phyloP scores from a whole-genome alignment of 2,113 vertebrate genomes.

The Malaclemys terrapin region DNA sequence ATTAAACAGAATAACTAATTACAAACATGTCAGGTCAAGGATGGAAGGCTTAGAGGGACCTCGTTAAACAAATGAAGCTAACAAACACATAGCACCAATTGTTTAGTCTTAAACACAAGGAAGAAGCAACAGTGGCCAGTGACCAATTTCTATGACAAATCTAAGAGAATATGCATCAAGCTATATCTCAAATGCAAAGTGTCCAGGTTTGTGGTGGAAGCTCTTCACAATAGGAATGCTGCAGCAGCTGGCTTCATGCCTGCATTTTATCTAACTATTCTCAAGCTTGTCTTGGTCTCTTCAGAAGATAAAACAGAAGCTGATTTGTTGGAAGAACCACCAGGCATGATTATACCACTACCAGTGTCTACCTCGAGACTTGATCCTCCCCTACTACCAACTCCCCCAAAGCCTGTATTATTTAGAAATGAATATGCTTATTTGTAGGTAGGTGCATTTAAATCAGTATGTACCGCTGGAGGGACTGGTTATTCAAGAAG shows the following conservation, averaged over 20 bases:
- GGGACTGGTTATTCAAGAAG: slow-evolving; percentile 3
- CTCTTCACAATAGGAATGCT: background rate
- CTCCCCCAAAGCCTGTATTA: background rate
- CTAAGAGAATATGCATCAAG: background rate
- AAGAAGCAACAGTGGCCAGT: background rate
- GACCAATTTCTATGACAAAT: slow-evolving; percentile 1
- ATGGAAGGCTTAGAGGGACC: slow-evolving; percentile 43
- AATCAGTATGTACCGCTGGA: background rate
- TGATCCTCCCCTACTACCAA: slow-evolving; percentile 33
- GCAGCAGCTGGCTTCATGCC: slow-evolving; percentile 29
- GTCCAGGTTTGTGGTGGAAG: background rate
- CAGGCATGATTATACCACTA: background rate
- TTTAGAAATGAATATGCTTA: slow-evolving; percentile 51
- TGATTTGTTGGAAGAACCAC: slow-evolving; percentile 22
- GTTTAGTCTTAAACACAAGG: background rate
- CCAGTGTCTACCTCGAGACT: background rate
- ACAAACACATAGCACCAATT: slow-evolving; percentile 12
- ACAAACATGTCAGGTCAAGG: slow-evolving; percentile 24
- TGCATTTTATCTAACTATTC: slow-evolving; percentile 29
- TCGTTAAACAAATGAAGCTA: slow-evolving; percentile 1
- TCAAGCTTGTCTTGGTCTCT: slow-evolving; percentile 42
- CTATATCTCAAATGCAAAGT: background rate
- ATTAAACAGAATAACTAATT: slow-evolving; percentile 17
- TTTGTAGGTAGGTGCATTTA: slow-evolving; percentile 51
- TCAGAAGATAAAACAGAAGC: slow-evolving; percentile 34